Evolutionary conservation across 2,797 vertebrate genomes (phyloP).

Genomic region (Enteromius argenteus): DNA sequence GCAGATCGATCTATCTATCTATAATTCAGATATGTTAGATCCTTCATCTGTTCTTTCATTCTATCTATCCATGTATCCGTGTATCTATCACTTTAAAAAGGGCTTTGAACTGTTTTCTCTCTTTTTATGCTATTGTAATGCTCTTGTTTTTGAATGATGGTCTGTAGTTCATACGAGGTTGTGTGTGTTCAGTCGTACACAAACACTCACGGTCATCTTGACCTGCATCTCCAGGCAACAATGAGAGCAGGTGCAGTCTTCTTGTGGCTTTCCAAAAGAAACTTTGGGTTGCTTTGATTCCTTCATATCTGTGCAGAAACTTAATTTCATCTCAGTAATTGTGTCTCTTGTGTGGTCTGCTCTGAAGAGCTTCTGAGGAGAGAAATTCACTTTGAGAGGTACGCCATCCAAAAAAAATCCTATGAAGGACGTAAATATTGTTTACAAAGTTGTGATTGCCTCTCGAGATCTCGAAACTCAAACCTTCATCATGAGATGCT

Average conservation of each 20-base stretch:
- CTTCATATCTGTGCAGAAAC: slow-evolving; percentile 2
- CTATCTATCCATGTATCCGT: accelerated
- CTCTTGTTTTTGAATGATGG: background rate
- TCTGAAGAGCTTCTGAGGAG: background rate
- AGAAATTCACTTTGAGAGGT: slow-evolving; percentile 18
- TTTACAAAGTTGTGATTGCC: slow-evolving; percentile 9
- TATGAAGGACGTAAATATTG: slow-evolving; percentile 20
- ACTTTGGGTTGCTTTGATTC: background rate
- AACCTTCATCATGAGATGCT: slow-evolving; percentile 15
- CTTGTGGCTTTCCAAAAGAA: background rate
- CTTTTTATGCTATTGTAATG: background rate
- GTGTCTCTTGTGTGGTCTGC: slow-evolving; percentile 28
- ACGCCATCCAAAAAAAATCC: background rate
- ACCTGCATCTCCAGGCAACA: background rate
- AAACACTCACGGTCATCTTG: slow-evolving; percentile 1
- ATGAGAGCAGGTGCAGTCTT: background rate
- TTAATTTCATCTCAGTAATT: slow-evolving; percentile 6
- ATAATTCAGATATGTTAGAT: no score
- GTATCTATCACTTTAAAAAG: background rate
- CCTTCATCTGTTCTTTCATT: background rate
- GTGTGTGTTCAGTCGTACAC: background rate
- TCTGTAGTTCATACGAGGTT: background rate
- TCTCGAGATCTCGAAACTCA: slow-evolving; percentile 2
- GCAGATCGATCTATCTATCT: background rate
- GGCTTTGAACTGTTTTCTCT: background rate